These are phyloP conservation scores for Cremastobaeus sp. DNA, from an alignment of 2,888 invertebrate genomes.

Conservation along the genomic window DNA sequence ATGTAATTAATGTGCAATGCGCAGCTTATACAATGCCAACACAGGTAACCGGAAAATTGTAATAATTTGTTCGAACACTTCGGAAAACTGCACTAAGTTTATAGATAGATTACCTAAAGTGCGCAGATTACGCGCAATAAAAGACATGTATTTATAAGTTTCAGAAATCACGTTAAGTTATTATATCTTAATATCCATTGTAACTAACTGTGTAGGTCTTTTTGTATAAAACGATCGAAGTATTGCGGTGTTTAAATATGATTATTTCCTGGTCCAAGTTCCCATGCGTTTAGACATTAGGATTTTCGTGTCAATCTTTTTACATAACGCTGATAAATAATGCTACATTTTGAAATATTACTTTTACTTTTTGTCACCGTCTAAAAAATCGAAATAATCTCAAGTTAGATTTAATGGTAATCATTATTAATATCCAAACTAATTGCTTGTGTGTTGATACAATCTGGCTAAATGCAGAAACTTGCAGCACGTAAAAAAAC, in stretches of 20 bases:
- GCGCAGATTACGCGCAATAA: neutral
- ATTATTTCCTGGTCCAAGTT: neutral
- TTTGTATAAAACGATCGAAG: no score
- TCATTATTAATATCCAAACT: no score
- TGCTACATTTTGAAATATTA: conserved; percentile 30
- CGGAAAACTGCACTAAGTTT: neutral
- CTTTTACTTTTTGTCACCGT: conserved; percentile 32
- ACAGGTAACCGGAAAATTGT: conserved; percentile 3
- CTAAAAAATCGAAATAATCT: neutral
- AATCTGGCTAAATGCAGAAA: no score
- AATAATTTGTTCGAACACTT: conserved; percentile 1
- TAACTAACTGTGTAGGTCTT: no score
- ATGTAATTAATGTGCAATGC: conserved; percentile 39
- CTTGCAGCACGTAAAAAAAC: no score
- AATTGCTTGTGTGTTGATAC: no score
- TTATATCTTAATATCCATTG: neutral
- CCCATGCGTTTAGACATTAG: neutral
- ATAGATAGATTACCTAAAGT: neutral
- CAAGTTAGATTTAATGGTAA: no score
- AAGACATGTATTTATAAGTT: conserved; percentile 4
- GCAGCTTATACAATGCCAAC: conserved; percentile 33
- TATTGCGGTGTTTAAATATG: neutral
- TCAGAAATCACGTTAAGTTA: conserved; percentile 8
- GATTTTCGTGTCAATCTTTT: neutral
- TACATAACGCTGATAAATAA: conserved; percentile 5